A percentile compares a stretch with the other conserved stretches of the same genome.
Conservation (phyloP, 2,888 invertebrate genomes). For the Andrena marginata region DNA sequence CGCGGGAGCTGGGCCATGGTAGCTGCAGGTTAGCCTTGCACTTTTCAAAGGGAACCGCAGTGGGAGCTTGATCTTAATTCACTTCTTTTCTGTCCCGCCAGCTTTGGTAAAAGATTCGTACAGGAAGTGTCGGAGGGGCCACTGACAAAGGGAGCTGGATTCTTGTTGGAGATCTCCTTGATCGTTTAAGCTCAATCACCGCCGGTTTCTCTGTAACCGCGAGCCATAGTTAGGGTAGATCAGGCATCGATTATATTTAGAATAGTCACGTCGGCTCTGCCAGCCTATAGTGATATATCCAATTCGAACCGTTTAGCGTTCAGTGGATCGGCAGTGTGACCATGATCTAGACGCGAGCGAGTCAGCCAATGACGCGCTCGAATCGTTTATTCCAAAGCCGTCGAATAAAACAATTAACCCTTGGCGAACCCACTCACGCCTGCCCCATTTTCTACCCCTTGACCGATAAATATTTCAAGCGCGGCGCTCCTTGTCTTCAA, state of each 20-base stretch:
- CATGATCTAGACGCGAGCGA: conserved; percentile 52
- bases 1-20: conserved; percentile 25
- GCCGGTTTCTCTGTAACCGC: conserved; percentile 38
- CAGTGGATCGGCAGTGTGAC: conserved; percentile 47
- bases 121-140: neutral
- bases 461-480: neutral
- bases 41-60: neutral
- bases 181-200: conserved; percentile 48
- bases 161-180: conserved; percentile 45
- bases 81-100: neutral
- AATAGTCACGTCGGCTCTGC: conserved; percentile 42
- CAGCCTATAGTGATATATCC: conserved; percentile 52
- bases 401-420: conserved; percentile 45
- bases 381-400: conserved; percentile 10
- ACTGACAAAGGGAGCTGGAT: conserved; percentile 6
- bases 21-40: conserved; percentile 3
- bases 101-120: neutral
- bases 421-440: conserved; percentile 13
- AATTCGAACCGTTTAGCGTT: conserved; percentile 58
- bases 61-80: neutral
- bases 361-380: conserved; percentile 32
- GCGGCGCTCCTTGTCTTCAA: neutral
- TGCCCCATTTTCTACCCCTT: conserved; percentile 37
- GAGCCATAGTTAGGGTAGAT: conserved; percentile 59
- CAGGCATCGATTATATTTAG: conserved; percentile 62